Base-by-base conservation (phyloP, 2,888 invertebrate species). In the Apeira syringaria region DNA sequence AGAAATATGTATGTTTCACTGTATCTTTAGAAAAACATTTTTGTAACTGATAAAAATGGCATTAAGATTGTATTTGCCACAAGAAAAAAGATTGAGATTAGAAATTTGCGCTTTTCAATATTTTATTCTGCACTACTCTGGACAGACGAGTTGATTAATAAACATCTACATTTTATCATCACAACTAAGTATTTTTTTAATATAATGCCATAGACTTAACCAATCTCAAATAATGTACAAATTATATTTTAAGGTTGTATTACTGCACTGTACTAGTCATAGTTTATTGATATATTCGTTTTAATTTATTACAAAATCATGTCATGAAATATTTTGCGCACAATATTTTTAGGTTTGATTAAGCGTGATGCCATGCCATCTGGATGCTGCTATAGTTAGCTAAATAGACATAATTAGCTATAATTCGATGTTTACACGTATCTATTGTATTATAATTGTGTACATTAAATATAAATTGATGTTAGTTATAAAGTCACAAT, bases 211-310 rank as follows among this genome's bases (percentile, higher is more conserved):
- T 44, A 24, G 33, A 44, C 10, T 41, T 42, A 45, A 52, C 52
- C 48, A 56, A 53, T 53, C 47, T 42, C 53, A 51, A 53, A 56
- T 51, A 50, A 59, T 62, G 69, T 71, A 69, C 70, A 70, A 70
- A 70, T 42, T 70, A 68, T 61, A 39, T 53, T 34, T 55, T 59
- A 56, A 59, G 56, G 54, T 65, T 55, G 56, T 18, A 50, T 60
- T 61, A 69, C 48, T 56, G 61, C 57, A 54, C 53, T 59, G 50
- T 61, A 48, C 68, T 72, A 72, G 71, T 72, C 71, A 71, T 59
- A 62, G 42, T 53, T 64, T 64, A 64, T 60, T 47, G 61, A 44
- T 54, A 52, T 55, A 53, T 60, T 40, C 17, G 36, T 46, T 33
- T 46, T 50, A 41, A 50, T 34, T 44, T 44, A 27, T 3, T 48